Base-by-base conservation (phyloP, 1,140 invertebrate genomes). In the Diachasmimorpha longicaudata region DNA sequence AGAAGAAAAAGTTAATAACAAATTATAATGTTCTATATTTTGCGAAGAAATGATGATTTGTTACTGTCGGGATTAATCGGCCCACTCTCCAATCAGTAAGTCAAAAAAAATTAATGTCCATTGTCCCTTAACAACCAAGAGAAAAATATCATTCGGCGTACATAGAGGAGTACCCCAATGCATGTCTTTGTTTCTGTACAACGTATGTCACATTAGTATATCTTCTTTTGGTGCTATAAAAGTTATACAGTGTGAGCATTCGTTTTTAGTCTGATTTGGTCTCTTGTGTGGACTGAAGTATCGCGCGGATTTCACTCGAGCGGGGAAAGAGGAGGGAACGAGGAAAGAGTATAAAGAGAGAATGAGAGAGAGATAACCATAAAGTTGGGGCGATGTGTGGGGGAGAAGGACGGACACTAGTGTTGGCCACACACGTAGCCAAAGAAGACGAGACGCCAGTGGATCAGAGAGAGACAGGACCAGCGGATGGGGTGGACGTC, bases 361-460 rank as follows among this genome's bases (percentile, higher is more conserved):
- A 74, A 31, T 23, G 25, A 66, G 58, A 70, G 23, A n/a, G 25
- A 55, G 55, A 68, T 44, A 52, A 48, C 8, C 55, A 9, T 36
- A 6, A 70, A 66, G 37, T 14, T 39, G 48, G 11, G 23, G 16
- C 37, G 3, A 69, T 10, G 72, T 25, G 3, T 58, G 58, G 46
- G 48, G 13, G 37, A 75, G 77, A 70, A 21, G 74, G 73, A 77
- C 31, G 68, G 42, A 72, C 58, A 52, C 9, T 78, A 70, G 77
- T 78, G 77, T 78, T 68, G 80, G 79, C 80, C 80, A 81, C 81
- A 80, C 81, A 79, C 79, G 79, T 79, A 76, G 81, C 76, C 39
- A 69, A 74, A 70, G 74, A 79, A 77, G 77, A 78, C 79, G 79
- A 79, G 72, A 77, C 70, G 55, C 73, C 68, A 46, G 70, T 75